Evolutionary conservation across 2,888 invertebrate genomes (phyloP).

Genomic region (Conus canariensis): DNA sequence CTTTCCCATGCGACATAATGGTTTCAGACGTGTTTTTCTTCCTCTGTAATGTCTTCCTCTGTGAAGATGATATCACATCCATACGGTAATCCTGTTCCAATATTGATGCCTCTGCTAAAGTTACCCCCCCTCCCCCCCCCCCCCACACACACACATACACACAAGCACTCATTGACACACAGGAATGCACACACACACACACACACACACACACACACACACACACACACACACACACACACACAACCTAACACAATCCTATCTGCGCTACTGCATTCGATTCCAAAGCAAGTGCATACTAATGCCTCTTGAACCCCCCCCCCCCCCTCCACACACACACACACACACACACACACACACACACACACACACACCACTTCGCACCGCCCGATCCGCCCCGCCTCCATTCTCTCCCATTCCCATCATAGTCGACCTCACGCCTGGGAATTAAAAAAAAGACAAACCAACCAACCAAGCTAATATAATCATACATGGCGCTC

Average conservation of each 20-base stretch:
- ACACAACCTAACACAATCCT: conserved; percentile 11
- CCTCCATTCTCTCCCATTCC: no score
- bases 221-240: conserved; percentile 19
- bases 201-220: conserved; percentile 35
- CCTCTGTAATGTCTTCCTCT: no score
- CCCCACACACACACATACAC: no score
- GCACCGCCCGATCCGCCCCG: no score
- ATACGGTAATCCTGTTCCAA: no score
- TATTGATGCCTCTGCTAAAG: no score
- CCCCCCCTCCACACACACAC: background rate
- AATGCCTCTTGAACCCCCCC: no score
- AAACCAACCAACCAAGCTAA: background rate
- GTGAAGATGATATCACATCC: no score
- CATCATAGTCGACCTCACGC: no score
- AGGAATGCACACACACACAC: conserved; percentile 28
- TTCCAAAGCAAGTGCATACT: background rate
- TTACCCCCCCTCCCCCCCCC: no score
- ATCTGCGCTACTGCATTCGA: background rate
- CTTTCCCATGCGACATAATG: no score
- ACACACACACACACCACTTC: background rate
- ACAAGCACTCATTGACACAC: background rate
- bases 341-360: background rate
- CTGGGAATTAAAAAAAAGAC: background rate
- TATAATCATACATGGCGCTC: background rate
- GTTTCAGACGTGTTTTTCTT: no score